Conservation (phyloP, 2,113 vertebrate genomes). For the Syngnathus typhle region DNA sequence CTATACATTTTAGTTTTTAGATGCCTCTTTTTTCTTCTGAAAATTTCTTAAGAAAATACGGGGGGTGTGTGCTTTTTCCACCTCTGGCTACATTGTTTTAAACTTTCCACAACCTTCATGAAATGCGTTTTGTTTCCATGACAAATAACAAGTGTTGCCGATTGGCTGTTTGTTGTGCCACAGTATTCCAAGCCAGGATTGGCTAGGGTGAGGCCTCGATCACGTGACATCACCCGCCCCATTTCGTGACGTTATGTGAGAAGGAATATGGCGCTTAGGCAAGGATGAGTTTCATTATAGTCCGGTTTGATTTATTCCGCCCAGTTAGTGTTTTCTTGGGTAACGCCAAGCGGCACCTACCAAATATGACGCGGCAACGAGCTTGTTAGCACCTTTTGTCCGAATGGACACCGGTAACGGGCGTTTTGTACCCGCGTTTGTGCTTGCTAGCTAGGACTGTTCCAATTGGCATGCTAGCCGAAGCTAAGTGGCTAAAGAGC, state of each 20-base stretch:
- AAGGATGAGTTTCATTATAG: slow-evolving; percentile 55
- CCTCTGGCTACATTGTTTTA: background rate
- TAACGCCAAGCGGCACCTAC: background rate
- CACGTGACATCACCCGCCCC: slow-evolving; percentile 27
- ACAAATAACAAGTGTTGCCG: slow-evolving; percentile 8
- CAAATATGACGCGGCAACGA: slow-evolving; percentile 38
- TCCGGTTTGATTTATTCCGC: slow-evolving; percentile 34
- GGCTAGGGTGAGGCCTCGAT: slow-evolving; percentile 24
- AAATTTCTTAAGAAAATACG: background rate
- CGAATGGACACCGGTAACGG: slow-evolving; percentile 38
- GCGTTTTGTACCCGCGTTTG: slow-evolving; percentile 33
- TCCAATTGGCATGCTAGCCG: slow-evolving; percentile 51
- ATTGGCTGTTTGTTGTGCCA: slow-evolving; percentile 30
- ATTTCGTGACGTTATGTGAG: slow-evolving; percentile 46
- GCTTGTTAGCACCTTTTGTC: slow-evolving; percentile 30
- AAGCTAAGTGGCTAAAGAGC: slow-evolving; percentile 45
- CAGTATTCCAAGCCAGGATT: slow-evolving; percentile 34
- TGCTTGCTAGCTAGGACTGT: slow-evolving; percentile 63
- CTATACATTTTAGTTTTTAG: too few relatives aligned
- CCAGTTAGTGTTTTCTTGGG: slow-evolving; percentile 4
- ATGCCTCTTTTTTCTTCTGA: too few relatives aligned
- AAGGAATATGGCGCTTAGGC: slow-evolving; percentile 71
- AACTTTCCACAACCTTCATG: slow-evolving; percentile 20
- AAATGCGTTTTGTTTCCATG: slow-evolving; percentile 29
- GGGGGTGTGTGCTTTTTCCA: background rate